Evolutionary conservation across 2,113 vertebrate genomes (phyloP).

Genomic region (Engystomops pustulosus): DNA sequence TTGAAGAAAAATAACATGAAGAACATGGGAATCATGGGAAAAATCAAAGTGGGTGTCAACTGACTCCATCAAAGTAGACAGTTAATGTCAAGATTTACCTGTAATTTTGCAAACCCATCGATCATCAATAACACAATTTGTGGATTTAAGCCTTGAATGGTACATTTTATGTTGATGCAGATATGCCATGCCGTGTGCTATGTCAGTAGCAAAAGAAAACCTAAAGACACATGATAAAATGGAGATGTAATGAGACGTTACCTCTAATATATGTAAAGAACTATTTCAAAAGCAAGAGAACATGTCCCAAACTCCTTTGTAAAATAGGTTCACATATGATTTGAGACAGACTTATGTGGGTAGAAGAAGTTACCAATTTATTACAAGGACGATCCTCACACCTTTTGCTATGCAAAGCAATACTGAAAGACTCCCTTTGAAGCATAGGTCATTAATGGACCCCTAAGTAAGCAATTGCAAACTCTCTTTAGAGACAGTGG

Average conservation of each 20-base stretch:
- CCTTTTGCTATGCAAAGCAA: conserved; percentile 44
- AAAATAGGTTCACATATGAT: neutral
- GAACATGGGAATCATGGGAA: too few species aligned
- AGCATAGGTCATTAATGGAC: conserved; percentile 50
- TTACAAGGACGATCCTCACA: neutral
- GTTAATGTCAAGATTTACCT: conserved; percentile 65
- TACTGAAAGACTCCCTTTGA: conserved; percentile 34
- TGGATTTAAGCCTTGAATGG: conserved; percentile 78
- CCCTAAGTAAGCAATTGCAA: conserved; percentile 47
- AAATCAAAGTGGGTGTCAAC: too few species aligned
- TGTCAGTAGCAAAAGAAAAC: conserved; percentile 85
- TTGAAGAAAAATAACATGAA: too few species aligned
- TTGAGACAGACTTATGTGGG: neutral
- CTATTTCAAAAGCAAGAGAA: neutral
- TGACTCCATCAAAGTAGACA: too few species aligned
- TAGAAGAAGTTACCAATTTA: conserved; percentile 26
- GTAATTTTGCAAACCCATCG: conserved; percentile 87
- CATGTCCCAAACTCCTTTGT: neutral
- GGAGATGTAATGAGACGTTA: too few species aligned
- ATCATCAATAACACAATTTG: conserved; percentile 83
- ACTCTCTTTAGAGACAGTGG: conserved; percentile 52
- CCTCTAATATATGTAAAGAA: too few species aligned
- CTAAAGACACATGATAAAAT: conserved; percentile 67
- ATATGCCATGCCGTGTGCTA: conserved; percentile 82
- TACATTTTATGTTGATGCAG: conserved; percentile 82